Evolutionary conservation across 2,113 vertebrate genomes (phyloP), one percentile per base, ranked within the genome.

Genomic region (Ochotona curzoniae): DNA sequence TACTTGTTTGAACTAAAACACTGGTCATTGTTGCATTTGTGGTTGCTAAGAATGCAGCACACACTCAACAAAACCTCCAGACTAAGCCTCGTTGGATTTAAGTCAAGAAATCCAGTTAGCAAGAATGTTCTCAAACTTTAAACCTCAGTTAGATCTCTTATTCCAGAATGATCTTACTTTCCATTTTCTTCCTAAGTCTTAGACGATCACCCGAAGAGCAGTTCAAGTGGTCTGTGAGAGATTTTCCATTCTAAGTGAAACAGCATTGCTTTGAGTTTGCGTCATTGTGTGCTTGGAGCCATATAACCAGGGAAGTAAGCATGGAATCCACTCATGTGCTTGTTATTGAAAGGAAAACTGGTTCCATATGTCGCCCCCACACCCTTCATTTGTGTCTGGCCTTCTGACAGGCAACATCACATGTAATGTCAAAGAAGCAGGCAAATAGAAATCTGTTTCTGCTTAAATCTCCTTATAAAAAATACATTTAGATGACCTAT

Each of bases 381-480:
- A 57, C 38, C 26, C 28, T 20, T 87, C 2, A 0, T 87, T 95
- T 35, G 11, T 90, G 71, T 30, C 90, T 95, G 82, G 70, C 85
- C 82, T 97, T 97, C 75, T 94, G 75, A 96, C 26, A 97, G 71
- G 47, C 91, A 96, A 47, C 51, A 95, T 69, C 0, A 2, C 83
- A 61, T 84, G 92, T 11, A n/a, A 96, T 87, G 32, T 96, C 80
- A 89, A 97, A 63, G 54, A 85, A 97, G 94, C 7, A 44, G 26
- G 30, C 35, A 84, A 96, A 90, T 12, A 86, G 32, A 93, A 97
- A 96, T 96, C 95, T 98, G 93, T 30, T 98, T 96, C 96, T 96
- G 84, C 91, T 97, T 97, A 97, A 96, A 91, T 4, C 23, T 79
- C 25, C 95, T 97, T 97, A 79, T 71, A 95, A n/a, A 85, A 90